Evolutionary conservation across 2,113 vertebrate species (phyloP).

Genomic region (Hemiscyllium ocellatum): DNA sequence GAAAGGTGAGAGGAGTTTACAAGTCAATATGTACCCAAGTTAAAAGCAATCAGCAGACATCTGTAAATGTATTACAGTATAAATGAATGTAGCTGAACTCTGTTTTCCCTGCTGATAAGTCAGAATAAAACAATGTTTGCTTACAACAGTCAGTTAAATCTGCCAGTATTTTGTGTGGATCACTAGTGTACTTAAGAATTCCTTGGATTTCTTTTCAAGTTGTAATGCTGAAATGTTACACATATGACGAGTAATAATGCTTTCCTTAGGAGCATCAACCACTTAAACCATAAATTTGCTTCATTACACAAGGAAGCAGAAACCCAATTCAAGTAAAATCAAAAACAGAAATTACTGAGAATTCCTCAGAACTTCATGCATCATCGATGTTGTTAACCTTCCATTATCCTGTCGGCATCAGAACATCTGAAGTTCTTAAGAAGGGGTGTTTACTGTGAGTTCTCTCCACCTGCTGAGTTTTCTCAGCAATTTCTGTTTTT

Average conservation of each 20-base stretch:
- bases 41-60: neutral
- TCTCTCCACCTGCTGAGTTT: too few species aligned
- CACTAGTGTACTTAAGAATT: neutral
- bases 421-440: too few species aligned
- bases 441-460: too few species aligned
- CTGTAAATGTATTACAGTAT: neutral
- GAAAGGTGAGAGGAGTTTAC: conserved; percentile 67
- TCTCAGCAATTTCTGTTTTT: too few species aligned
- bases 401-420: too few species aligned
- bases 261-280: neutral
- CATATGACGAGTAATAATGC: neutral
- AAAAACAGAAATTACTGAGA: too few species aligned
- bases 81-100: neutral
- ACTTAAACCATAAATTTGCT: neutral
- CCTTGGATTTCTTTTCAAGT: neutral
- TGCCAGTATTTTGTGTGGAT: neutral
- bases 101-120: neutral
- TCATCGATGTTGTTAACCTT: too few species aligned
- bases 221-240: conserved; percentile 9
- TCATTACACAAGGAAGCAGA: neutral
- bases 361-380: too few species aligned
- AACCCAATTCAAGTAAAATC: neutral
- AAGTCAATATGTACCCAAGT: neutral
- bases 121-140: neutral
- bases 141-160: neutral